Conservation (phyloP, 37 sponge, comb jelly and placozoan genomes). For the Chondrilla cf. caribensis region DNA sequence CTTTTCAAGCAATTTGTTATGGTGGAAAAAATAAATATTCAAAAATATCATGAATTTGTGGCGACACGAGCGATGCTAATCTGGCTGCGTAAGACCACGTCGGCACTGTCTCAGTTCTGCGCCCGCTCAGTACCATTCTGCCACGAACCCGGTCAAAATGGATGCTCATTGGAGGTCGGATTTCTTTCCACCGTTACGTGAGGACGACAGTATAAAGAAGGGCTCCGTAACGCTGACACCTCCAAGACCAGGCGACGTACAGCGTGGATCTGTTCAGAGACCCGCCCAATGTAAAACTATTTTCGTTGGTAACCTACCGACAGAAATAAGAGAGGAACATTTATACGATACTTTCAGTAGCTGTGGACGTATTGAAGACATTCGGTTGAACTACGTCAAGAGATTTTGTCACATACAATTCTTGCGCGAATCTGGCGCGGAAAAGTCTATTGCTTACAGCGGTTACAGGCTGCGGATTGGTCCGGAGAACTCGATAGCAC, state of each 20-base stretch:
- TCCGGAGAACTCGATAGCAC: conserved; percentile 6
- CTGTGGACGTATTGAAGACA: conserved; percentile 53
- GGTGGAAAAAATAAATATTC: background rate
- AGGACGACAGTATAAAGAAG: background rate
- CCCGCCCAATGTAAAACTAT: conserved; percentile 38
- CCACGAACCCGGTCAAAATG: too few relatives aligned
- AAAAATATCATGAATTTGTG: too few relatives aligned
- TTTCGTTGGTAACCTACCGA: conserved; percentile 69
- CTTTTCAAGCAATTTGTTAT: background rate
- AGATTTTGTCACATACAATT: conserved; percentile 71
- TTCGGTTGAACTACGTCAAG: conserved; percentile 42
- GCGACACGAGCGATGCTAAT: too few relatives aligned
- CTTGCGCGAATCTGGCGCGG: conserved; percentile 23
- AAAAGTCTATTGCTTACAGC: conserved; percentile 47
- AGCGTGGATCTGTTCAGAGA: background rate
- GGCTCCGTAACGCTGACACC: background rate
- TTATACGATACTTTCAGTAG: conserved; percentile 54
- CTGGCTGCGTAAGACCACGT: too few relatives aligned
- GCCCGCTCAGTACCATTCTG: background rate
- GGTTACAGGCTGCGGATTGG: conserved; percentile 43
- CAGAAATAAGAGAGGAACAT: conserved; percentile 47
- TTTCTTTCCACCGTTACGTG: background rate
- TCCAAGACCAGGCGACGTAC: background rate
- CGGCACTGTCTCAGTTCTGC: background rate
- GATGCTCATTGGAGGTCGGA: background rate